Conservation (phyloP, 1,140 invertebrate genomes). For the Bombus balteatus region DNA sequence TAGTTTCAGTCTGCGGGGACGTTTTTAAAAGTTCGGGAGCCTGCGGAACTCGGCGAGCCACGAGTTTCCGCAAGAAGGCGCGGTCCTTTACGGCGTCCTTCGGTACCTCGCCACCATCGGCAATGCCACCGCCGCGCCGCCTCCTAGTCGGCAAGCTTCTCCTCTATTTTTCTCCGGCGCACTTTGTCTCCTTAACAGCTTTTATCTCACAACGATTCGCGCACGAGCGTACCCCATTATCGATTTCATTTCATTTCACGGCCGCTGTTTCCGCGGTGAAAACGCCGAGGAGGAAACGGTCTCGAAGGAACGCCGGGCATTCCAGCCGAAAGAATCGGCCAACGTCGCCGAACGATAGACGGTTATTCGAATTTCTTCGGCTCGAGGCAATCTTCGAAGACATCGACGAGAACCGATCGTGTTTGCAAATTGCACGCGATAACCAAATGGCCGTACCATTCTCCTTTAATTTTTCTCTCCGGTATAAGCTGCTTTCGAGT, state of each 20-base stretch:
- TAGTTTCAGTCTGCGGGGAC: slow-evolving; percentile 54
- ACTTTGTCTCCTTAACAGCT: slow-evolving; percentile 67
- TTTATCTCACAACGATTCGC: slow-evolving; percentile 67
- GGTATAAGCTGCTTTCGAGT: background rate
- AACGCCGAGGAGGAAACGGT: background rate
- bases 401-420: slow-evolving; percentile 18
- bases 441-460: background rate
- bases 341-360: slow-evolving; percentile 55
- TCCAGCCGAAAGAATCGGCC: slow-evolving; percentile 47
- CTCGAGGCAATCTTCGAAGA: slow-evolving; percentile 6
- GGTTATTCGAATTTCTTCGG: slow-evolving; percentile 59
- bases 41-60: background rate
- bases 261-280: slow-evolving; percentile 37
- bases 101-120: background rate
- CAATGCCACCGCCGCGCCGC: too few species aligned
- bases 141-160: background rate
- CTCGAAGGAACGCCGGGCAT: slow-evolving; percentile 46
- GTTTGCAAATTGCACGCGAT: slow-evolving; percentile 25
- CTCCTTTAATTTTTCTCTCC: background rate
- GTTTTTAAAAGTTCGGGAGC: slow-evolving; percentile 64
- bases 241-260: slow-evolving; percentile 70
- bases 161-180: slow-evolving; percentile 34
- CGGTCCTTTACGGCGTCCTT: background rate
- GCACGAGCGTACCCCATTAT: slow-evolving; percentile 66
- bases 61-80: background rate